phyloP scores from a whole-genome alignment of 2,113 vertebrate species.

The Athene cunicularia region DNA sequence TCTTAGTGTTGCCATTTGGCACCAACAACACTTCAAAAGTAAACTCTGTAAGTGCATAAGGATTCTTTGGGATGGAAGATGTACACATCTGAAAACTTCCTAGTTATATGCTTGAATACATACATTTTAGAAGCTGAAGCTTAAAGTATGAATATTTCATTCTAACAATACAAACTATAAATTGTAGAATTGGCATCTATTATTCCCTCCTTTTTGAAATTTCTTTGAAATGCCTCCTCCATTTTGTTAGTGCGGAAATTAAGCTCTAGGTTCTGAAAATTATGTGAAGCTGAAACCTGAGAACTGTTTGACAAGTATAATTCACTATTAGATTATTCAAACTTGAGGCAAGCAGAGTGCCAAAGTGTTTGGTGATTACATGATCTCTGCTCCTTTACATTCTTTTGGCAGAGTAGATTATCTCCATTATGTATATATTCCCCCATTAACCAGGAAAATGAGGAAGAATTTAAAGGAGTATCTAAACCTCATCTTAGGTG shows the following conservation, averaged over 20 bases:
- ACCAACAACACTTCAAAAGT: neutral
- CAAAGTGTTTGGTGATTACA: neutral
- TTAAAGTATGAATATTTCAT: neutral
- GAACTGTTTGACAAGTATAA: neutral
- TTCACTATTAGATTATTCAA: neutral
- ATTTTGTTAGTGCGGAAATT: neutral
- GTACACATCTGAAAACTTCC: neutral
- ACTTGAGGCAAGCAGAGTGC: neutral
- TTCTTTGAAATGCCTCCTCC: neutral
- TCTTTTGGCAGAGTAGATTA: neutral
- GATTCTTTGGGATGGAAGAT: neutral
- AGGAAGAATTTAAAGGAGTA: neutral
- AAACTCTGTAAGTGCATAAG: neutral
- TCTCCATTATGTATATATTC: neutral
- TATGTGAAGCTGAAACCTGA: neutral
- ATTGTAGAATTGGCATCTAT: neutral
- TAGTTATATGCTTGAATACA: neutral
- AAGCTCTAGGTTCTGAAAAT: neutral
- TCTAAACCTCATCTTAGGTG: neutral
- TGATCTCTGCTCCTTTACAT: neutral
- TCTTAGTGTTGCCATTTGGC: neutral
- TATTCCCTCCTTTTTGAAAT: neutral
- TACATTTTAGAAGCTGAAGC: neutral
- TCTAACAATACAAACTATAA: accelerated
- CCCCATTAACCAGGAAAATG: neutral